Evolutionary conservation across 2,888 invertebrate genomes (phyloP).

Genomic region (Hemistola chrysoprasaria): DNA sequence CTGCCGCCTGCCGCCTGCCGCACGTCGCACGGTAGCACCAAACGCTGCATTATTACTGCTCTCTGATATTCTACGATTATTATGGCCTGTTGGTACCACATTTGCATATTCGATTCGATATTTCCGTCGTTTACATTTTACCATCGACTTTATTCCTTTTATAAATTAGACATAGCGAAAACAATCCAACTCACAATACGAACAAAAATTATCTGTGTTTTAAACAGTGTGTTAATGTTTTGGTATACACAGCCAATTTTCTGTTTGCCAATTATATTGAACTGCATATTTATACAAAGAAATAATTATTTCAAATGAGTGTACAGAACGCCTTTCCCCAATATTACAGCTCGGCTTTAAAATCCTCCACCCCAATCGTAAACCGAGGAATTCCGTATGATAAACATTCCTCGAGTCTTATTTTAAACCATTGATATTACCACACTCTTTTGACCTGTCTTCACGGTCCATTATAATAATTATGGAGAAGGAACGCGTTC

Average conservation of each 20-base stretch:
- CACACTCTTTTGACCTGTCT: conserved; percentile 52
- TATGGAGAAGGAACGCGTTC: conserved; percentile 39
- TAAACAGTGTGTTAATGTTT: no score
- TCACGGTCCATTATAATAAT: conserved; percentile 56
- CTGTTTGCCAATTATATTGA: no score
- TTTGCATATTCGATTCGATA: conserved; percentile 18
- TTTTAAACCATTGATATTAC: conserved; percentile 55
- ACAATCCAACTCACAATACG: no score
- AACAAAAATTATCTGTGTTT: no score
- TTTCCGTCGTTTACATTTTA: conserved; percentile 16
- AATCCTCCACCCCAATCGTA: conserved; percentile 45
- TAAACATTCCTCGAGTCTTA: conserved; percentile 59
- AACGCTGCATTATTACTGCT: conserved; percentile 32
- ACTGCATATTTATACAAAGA: conserved; percentile 12
- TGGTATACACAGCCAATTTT: no score
- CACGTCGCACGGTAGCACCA: conserved; percentile 37
- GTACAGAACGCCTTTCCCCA: conserved; percentile 26
- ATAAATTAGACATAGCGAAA: no score
- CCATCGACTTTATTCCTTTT: conserved; percentile 9
- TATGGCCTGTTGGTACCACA: conserved; percentile 24
- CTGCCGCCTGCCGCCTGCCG: no score
- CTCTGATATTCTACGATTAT: conserved; percentile 19
- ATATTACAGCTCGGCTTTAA: conserved; percentile 28
- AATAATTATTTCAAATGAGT: no score
- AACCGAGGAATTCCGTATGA: conserved; percentile 53